Evolutionary conservation across 2,888 invertebrate genomes (phyloP), one percentile per base, ranked within the genome.

Genomic region (Tillus elongatus): DNA sequence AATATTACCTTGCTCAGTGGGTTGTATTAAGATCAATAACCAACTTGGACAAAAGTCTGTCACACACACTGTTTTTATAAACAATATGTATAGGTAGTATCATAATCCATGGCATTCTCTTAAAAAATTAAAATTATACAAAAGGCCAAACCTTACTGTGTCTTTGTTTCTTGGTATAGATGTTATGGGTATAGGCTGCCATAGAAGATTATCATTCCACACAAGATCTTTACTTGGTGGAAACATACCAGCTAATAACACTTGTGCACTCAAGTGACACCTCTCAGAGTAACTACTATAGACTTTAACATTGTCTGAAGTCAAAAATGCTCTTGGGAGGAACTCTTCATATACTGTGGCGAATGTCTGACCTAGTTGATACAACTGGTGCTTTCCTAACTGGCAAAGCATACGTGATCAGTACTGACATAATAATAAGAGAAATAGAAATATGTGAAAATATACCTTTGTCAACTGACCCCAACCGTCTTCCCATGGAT

Each of bases 1-100:
- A n/a, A n/a, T n/a, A n/a, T n/a, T n/a, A n/a, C n/a, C n/a, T n/a
- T n/a, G n/a, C n/a, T n/a, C n/a, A n/a, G n/a, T n/a, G n/a, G n/a
- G n/a, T n/a, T n/a, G n/a, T n/a, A n/a, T n/a, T n/a, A n/a, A n/a
- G n/a, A n/a, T n/a, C n/a, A n/a, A n/a, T n/a, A n/a, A n/a, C n/a
- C n/a, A n/a, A n/a, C n/a, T n/a, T n/a, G n/a, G n/a, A n/a, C n/a
- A n/a, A n/a, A n/a, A n/a, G n/a, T n/a, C n/a, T n/a, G n/a, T n/a
- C n/a, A n/a, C n/a, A n/a, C n/a, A n/a, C n/a, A n/a, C n/a, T 19
- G 24, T 19, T 19, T 19, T 19, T 19, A 19, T n/a, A 19, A 19
- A 8, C 24, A 19, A 8, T n/a, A 19, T 19, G 6, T 19, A 6
- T n/a, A n/a, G n/a, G n/a, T n/a, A n/a, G n/a, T n/a, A n/a, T n/a